Base-by-base conservation (phyloP, 2,113 vertebrate species). In the Leptodactylus fuscus region DNA sequence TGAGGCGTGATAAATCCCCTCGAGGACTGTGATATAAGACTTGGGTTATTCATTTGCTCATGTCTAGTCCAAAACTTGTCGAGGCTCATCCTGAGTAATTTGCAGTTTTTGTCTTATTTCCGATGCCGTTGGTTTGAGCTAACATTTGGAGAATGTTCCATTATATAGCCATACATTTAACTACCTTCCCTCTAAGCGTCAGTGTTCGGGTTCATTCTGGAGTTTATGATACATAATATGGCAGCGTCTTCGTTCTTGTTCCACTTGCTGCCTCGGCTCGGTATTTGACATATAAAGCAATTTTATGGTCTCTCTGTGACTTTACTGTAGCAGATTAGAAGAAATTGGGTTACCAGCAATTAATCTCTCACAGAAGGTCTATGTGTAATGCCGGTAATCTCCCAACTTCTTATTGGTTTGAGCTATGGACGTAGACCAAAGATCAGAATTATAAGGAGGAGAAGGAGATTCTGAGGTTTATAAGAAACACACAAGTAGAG, bases 301-400 rank as follows among this genome's bases (percentile, higher is more conserved):
- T 53, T 76, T 74, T 44, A 44, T 44, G 34, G 36, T 27, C 58
- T 55, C 41, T 76, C 69, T 49, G 70, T 58, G 82, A 24, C 36
- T 60, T 83, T 65, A 15, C 48, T 53, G 29, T 48, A 32, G 36
- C 53, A 65, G 83, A 85, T 79, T 70, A 85, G 16, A 55, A 69
- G 62, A 85, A 85, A 85, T 78, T 85, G 75, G 83, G 75, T 85
- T 85, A 85, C 60, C 83, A 44, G 60, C 46, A 69, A 55, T 53
- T 80, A 85, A 85, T 85, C 83, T 85, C 48, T 58, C 62, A 51
- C 65, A 70, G 83, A 79, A 85, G 83, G 76, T 69, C 62, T 71
- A 49, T 53, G 22, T 38, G 44, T 80, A 85, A 85, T 85, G 83
- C 62, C 62, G 48, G 60, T 80, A 80, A 85, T 85, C 83, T 79